Evolutionary conservation across 53 echinoderm and acorn worm genomes (phyloP), one percentile per base, ranked within the genome.

Genomic region (Crossaster papposus): DNA sequence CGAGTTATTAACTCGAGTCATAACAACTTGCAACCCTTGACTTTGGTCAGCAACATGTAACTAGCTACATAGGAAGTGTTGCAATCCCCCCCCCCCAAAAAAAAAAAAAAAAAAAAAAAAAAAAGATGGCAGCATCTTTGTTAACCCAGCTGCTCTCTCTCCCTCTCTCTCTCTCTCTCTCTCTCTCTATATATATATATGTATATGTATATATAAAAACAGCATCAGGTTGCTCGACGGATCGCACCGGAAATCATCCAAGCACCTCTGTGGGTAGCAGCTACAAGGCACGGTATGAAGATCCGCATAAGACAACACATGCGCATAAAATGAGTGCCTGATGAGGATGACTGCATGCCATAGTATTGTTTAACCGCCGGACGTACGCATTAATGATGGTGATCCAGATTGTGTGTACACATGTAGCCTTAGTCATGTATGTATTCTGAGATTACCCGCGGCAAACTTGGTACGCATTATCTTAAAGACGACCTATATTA

Each of bases 171-270:
- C n/a, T n/a, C n/a, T n/a, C n/a, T n/a, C n/a, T n/a, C n/a, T n/a
- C n/a, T n/a, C n/a, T n/a, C n/a, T n/a, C n/a, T n/a, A n/a, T n/a
- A n/a, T n/a, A n/a, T n/a, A n/a, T n/a, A n/a, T n/a, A n/a, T n/a
- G n/a, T n/a, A n/a, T n/a, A n/a, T n/a, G n/a, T n/a, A n/a, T n/a
- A n/a, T n/a, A 68, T 6, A 68, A 68, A 68, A 26, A 68, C 28
- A 68, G 68, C 68, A 68, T 68, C 68, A 68, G 68, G 68, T 68
- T 68, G 68, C 68, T 68, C 28, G 15, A 26, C 28, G 28, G 28
- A 26, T 68, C 28, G 3, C 62, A 11, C 68, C 68, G 28, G 68
- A 24, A n/a, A 28, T 68, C 11, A 11, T 23, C 28, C 68, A 4
- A 28, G 68, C 28, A 12, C 24, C 11, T 26, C 3, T 0, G 11